Evolutionary conservation across 92 coral and sea anemone species (phyloP), one percentile per base, ranked within the genome.

Genomic region (Epizoanthus illoricatus): DNA sequence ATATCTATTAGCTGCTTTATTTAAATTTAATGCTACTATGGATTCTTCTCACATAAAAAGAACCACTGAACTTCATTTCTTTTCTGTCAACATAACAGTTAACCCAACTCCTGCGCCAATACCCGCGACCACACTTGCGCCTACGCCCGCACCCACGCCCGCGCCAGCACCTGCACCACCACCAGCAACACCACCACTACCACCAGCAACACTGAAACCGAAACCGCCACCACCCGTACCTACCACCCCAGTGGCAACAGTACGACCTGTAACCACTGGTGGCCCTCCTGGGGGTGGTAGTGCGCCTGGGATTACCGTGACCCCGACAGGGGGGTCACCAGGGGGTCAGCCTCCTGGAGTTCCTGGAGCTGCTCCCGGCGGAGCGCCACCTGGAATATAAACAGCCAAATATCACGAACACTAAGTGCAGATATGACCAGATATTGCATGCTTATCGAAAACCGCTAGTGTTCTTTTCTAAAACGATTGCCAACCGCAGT

Each of bases 81-180:
- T 49, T 49, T 8, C 6, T 49, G 8, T 49, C 10, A 8, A 49
- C 21, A 28, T 71, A 17, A 47, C 57, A 36, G 45, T 40, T 76
- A 20, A 79, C 12, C 84, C 73, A 4, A 11, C 23, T 19, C 75
- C 66, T 52, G 65, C 81, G 52, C 68, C 57, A 23, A 63, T 21
- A 40, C 65, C 58, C 16, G n/a, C 76, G 3, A 74, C 83, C 18
- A 6, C 55, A 0, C 68, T 62, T 8, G 16, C 59, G 20, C 69
- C 55, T 19, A 24, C 10, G 21, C 18, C 18, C 11, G 1, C 18
- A 59, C 84, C 69, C 18, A 9, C 83, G 5, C 69, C 81, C n/a
- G 81, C 81, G 2, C 86, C 80, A 23, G 66, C 86, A 4, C 86
- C 72, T 12, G 74, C 76, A 11, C 60, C 64, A 23, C 57, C 24